Evolutionary conservation across 2,113 vertebrate genomes (phyloP).

Genomic region (Myotis yumanensis): DNA sequence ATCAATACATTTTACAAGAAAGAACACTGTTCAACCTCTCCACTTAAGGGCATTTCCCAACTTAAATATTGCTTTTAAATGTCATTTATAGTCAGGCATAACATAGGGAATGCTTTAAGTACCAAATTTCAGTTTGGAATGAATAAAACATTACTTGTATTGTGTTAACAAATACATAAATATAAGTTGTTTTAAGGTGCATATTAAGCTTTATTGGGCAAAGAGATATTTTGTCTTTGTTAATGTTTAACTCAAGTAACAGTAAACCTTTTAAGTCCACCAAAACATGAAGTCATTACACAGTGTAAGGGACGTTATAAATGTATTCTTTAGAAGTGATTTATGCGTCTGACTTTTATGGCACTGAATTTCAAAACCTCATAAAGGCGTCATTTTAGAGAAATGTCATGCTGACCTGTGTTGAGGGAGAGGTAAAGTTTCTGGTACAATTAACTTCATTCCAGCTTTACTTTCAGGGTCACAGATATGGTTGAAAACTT

Average conservation of each 20-base stretch:
- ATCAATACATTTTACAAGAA: not conserved
- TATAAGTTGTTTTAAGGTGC: slow-evolving; percentile 60
- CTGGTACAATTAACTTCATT: slow-evolving; percentile 2
- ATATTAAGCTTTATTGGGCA: slow-evolving; percentile 64
- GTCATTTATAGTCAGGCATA: slow-evolving; percentile 25
- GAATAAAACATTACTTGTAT: slow-evolving; percentile 37
- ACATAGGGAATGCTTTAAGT: slow-evolving; percentile 34
- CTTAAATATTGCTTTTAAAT: slow-evolving; percentile 36
- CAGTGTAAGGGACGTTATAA: slow-evolving; percentile 51
- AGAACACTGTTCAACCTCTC: not conserved
- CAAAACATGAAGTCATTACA: slow-evolving; percentile 64
- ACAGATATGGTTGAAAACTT: slow-evolving; percentile 18
- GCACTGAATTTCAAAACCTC: slow-evolving; percentile 70
- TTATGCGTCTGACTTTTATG: slow-evolving; percentile 75
- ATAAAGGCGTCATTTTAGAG: slow-evolving; percentile 70
- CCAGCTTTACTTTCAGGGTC: slow-evolving; percentile 5
- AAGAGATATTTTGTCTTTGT: slow-evolving; percentile 67
- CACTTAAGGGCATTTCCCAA: slow-evolving; percentile 6
- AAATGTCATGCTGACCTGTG: slow-evolving; percentile 76
- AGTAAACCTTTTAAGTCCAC: slow-evolving; percentile 71
- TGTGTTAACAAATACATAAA: slow-evolving; percentile 52
- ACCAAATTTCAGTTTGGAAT: slow-evolving; percentile 30
- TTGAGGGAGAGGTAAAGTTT: slow-evolving; percentile 57
- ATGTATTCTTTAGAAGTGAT: slow-evolving; percentile 66
- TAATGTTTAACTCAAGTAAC: slow-evolving; percentile 68